Conservation (phyloP, 2,113 vertebrate genomes). For the Notarius lentiginosus region DNA sequence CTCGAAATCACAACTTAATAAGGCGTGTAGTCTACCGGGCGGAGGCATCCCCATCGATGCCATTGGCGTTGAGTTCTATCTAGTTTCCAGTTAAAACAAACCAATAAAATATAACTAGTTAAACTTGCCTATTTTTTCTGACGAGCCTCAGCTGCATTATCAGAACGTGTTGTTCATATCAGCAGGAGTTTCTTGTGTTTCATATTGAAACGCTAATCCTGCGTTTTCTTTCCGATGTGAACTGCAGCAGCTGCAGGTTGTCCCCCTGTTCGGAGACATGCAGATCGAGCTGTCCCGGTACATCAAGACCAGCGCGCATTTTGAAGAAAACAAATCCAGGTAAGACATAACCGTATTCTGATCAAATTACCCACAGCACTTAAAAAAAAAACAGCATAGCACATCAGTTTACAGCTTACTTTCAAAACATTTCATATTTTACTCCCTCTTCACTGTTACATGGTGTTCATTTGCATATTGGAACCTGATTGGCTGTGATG, state of each 20-base stretch:
- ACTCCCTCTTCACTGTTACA: neutral
- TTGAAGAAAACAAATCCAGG: constrained; percentile 98
- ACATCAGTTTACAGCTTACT: no score
- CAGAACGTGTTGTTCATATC: neutral
- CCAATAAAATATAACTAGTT: neutral
- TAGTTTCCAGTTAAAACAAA: neutral
- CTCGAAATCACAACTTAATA: no score
- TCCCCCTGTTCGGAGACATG: constrained; percentile 97
- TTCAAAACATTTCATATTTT: neutral
- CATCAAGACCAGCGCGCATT: constrained; percentile 98
- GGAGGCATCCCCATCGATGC: no score
- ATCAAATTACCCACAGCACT: neutral
- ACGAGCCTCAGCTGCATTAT: neutral
- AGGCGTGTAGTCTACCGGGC: no score
- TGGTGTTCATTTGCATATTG: neutral
- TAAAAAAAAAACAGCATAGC: no score
- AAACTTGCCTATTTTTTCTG: no score
- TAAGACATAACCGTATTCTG: constrained; percentile 59
- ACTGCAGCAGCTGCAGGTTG: constrained; percentile 92
- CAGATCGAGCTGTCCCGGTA: constrained; percentile 97
- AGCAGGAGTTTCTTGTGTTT: neutral
- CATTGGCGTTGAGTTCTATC: no score
- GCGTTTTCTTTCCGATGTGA: neutral
- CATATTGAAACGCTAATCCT: no score
- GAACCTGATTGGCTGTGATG: neutral